Percentiles rank a stretch among this genome's conserved stretches.
These are phyloP conservation scores for Cyclura pinguis DNA, from an alignment of 2,797 vertebrate species.

Conservation along the genomic window DNA sequence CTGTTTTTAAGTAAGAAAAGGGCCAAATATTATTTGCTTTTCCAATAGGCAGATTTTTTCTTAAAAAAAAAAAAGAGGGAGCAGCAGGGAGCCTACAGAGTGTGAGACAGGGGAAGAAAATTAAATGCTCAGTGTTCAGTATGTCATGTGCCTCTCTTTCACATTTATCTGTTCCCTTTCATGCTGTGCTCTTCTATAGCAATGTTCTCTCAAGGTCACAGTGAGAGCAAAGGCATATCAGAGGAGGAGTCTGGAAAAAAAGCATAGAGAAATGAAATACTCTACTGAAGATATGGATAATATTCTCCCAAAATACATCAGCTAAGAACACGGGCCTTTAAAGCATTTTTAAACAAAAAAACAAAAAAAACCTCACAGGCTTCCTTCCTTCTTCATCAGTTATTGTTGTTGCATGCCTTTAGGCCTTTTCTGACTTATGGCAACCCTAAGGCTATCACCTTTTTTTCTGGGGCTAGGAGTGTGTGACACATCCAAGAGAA, in stretches of 20 bases:
- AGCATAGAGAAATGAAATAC: constrained; percentile 16
- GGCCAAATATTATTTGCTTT: constrained; percentile 40
- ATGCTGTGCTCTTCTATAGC: constrained; percentile 37
- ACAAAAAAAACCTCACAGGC: background rate
- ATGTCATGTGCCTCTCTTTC: background rate
- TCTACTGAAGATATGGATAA: background rate
- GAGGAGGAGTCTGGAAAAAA: background rate
- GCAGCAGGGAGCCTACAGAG: background rate
- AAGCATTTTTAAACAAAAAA: background rate
- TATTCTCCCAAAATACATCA: background rate
- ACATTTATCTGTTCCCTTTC: constrained; percentile 56
- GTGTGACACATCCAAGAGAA: too few relatives aligned
- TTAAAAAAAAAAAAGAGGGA: background rate
- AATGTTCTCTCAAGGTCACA: constrained; percentile 49
- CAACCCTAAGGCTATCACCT: too few relatives aligned
- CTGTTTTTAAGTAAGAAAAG: background rate
- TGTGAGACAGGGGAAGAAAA: constrained; percentile 49
- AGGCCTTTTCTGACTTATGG: too few relatives aligned
- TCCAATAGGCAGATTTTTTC: constrained; percentile 44
- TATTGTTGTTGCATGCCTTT: too few relatives aligned
- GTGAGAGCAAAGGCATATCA: constrained; percentile 28
- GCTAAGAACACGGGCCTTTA: background rate
- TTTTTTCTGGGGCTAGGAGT: too few relatives aligned
- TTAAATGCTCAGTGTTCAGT: background rate
- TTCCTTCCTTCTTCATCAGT: background rate